Conservation (phyloP, 1,140 invertebrate genomes). For the Oscheius sp. region DNA sequence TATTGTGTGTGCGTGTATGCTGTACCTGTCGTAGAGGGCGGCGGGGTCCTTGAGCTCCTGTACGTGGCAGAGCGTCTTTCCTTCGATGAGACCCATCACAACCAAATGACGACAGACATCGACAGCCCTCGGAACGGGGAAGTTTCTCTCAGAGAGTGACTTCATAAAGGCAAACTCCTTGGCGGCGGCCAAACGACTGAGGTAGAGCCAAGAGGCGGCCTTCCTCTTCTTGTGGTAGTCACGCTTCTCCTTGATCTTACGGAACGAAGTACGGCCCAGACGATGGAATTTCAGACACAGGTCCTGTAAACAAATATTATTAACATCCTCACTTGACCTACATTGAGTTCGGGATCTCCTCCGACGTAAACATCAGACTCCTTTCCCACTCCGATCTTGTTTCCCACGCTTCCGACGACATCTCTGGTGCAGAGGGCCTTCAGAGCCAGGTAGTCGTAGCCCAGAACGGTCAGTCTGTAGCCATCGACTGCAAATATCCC, state of each 20-base stretch:
- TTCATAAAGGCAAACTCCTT: conserved; percentile 99
- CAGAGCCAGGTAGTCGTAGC: conserved; percentile 94
- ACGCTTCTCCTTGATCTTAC: conserved; percentile 91
- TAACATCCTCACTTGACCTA: conserved; percentile 13
- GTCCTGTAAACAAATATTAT: conserved; percentile 62
- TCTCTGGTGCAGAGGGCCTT: conserved; percentile 75
- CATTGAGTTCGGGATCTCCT: conserved; percentile 50
- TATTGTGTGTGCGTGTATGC: no score
- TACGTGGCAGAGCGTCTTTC: conserved; percentile 73
- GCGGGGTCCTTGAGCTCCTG: conserved; percentile 75
- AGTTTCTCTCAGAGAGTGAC: conserved; percentile 78
- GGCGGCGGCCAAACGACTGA: conserved; percentile 91
- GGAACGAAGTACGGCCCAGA: conserved; percentile 87
- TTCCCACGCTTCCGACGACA: conserved; percentile 82
- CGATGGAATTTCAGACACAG: conserved; percentile 87
- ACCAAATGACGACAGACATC: conserved; percentile 94
- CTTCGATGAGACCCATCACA: conserved; percentile 84
- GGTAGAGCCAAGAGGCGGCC: conserved; percentile 84
- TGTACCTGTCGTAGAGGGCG: conserved; percentile 74
- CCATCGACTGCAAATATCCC: conserved; percentile 76
- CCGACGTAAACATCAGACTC: conserved; percentile 70
- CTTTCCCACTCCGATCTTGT: conserved; percentile 97
- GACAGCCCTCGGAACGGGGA: conserved; percentile 90
- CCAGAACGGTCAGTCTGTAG: conserved; percentile 88
- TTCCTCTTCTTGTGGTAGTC: conserved; percentile 92